Base-by-base conservation (phyloP, 2,113 vertebrate genomes). In the Irena cyanogastra region DNA sequence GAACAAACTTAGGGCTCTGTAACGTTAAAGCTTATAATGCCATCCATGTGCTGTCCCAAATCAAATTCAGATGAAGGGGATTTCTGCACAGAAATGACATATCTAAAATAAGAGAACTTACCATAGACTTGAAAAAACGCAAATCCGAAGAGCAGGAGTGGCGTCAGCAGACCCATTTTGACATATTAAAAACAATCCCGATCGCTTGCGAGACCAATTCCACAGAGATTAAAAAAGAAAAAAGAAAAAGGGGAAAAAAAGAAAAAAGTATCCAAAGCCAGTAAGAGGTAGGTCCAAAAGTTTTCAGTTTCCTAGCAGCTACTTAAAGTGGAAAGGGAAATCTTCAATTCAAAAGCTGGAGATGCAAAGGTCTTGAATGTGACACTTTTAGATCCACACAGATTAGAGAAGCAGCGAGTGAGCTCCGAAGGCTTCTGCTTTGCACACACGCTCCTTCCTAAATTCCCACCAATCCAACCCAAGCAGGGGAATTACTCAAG, bases 111-210 rank as follows among this genome's bases (percentile, higher is more conserved):
- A 85, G 87, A 45, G 4, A 98, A 99, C 99, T 99, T 98, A 99
- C 99, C 99, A 97, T 98, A 97, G 96, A 98, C 98, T 98, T 98
- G 98, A 90, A 98, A 98, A 97, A 97, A 98, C 85, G 99, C 97
- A 98, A 99, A 98, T 99, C 99, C 99, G 98, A 98, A 98, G 94
- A 99, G 97, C 97, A 99, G 98, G 97, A 99, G 97, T 96, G 98
- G 97, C 97, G 97, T 98, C 98, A 99, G 98, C 91, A 98, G 98
- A 99, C 98, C 98, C 99, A 99, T 99, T 97, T 98, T 99, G 96
- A 98, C 99, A 99, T 99, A 99, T 98, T 99, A 98, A 97, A 97
- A 98, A 98, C 98, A 98, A 98, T 99, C 98, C 99, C 98, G 97
- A 95, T 91, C 64, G 78, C 94, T 96, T 96, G 94, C 83, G 87